Conservation (phyloP, 2,888 invertebrate species). For the Deladenus siricidicola region DNA sequence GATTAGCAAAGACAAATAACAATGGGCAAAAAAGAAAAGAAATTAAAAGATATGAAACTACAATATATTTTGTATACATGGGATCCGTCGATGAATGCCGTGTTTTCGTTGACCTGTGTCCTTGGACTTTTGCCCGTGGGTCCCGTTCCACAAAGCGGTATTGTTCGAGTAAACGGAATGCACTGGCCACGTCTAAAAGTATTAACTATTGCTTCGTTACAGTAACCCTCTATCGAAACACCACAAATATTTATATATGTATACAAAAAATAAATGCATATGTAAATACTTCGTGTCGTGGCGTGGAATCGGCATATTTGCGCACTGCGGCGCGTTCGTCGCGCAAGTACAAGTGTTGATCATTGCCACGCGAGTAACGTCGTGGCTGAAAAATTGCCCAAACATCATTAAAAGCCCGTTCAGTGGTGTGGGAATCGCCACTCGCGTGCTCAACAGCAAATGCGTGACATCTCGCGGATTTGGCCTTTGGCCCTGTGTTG, state of each 20-base stretch:
- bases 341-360: slow-evolving; percentile 29
- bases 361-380: slow-evolving; percentile 39
- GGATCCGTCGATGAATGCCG: slow-evolving; percentile 77
- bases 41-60: not conserved
- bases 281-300: slow-evolving; percentile 28
- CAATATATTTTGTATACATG: slow-evolving; percentile 10
- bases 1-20: too few species aligned
- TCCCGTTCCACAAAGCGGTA: slow-evolving; percentile 91
- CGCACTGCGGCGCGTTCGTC: slow-evolving; percentile 30
- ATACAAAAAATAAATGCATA: too few species aligned
- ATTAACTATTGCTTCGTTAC: not conserved
- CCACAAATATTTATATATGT: too few species aligned
- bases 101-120: slow-evolving; percentile 68
- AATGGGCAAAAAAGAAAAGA: too few species aligned
- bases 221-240: too few species aligned
- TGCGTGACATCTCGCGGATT: slow-evolving; percentile 48
- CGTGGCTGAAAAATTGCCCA: slow-evolving; percentile 49
- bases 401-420: slow-evolving; percentile 41
- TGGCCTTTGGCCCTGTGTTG: slow-evolving; percentile 31
- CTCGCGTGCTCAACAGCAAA: slow-evolving; percentile 41
- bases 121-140: slow-evolving; percentile 70
- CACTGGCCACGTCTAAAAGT: slow-evolving; percentile 23
- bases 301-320: slow-evolving; percentile 29
- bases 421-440: slow-evolving; percentile 30
- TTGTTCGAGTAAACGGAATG: slow-evolving; percentile 63